A percentile compares a stretch with the other conserved stretches of the same genome.
Conservation (phyloP, 1,140 invertebrate genomes). For the Drosophila pectinifera region DNA sequence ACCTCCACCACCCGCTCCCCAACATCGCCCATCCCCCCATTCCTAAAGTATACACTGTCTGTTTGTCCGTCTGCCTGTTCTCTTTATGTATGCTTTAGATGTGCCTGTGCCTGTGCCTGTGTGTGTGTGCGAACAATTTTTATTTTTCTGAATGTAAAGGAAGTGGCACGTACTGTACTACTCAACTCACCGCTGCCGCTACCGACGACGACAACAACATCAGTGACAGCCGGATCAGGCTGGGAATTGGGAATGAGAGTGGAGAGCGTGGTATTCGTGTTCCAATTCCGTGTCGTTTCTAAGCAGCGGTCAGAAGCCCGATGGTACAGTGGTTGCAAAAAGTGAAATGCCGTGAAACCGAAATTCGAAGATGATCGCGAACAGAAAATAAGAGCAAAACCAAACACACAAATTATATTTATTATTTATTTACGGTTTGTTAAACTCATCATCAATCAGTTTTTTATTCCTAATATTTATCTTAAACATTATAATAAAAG, state of each 20-base stretch:
- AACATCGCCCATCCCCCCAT: conserved; percentile 24
- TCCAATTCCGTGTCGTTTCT: conserved; percentile 53
- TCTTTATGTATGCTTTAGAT: conserved; percentile 44
- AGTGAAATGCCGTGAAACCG: conserved; percentile 35
- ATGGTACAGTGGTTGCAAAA: conserved; percentile 58
- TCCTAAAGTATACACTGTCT: conserved; percentile 46
- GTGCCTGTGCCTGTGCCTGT: conserved; percentile 8
- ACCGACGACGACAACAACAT: conserved; percentile 52
- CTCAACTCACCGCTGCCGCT: conserved; percentile 62
- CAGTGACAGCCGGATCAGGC: conserved; percentile 61
- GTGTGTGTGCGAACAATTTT: conserved; percentile 65
- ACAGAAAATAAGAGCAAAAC: conserved; percentile 29
- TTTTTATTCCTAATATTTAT: not conserved
- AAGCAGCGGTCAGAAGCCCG: conserved; percentile 39
- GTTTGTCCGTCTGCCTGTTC: conserved; percentile 49
- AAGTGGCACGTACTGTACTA: conserved; percentile 83
- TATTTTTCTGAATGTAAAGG: conserved; percentile 84
- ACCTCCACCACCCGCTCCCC: conserved; percentile 16
- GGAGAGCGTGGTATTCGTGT: conserved; percentile 52
- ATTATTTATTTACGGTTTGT: conserved; percentile 1
- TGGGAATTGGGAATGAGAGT: conserved; percentile 55
- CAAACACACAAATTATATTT: conserved; percentile 6
- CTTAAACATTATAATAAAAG: not conserved
- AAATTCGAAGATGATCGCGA: conserved; percentile 17
- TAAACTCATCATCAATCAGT: not conserved